phyloP scores from a whole-genome alignment of 2,888 invertebrate genomes.

The Himalopsyche kuldschensis region DNA sequence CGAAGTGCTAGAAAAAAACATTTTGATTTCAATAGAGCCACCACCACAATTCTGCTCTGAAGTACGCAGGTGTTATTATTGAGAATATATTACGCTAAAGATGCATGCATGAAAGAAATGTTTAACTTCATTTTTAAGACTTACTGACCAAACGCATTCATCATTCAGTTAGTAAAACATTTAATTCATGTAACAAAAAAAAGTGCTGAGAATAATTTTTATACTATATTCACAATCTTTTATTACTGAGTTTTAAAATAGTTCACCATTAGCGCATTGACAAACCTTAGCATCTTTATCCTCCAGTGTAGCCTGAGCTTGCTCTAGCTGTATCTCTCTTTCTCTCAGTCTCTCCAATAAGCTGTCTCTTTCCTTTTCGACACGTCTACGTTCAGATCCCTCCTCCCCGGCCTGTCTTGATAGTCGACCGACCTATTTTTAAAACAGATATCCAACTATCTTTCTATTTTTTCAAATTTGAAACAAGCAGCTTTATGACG shows the following conservation, averaged over 20 bases:
- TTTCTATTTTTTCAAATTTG: too few relatives aligned
- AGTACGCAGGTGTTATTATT: too few relatives aligned
- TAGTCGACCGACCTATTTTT: conserved; percentile 68
- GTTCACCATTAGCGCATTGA: not conserved
- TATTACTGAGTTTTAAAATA: not conserved
- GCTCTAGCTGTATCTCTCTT: conserved; percentile 68
- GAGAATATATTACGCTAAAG: not conserved
- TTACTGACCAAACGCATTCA: not conserved
- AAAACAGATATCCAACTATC: too few relatives aligned
- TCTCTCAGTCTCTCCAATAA: conserved; percentile 66
- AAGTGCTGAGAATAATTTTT: not conserved
- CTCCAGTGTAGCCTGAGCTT: conserved; percentile 64
- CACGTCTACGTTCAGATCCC: conserved; percentile 76
- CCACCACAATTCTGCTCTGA: too few relatives aligned
- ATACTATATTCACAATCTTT: not conserved
- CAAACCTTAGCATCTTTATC: conserved; percentile 71
- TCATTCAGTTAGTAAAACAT: not conserved
- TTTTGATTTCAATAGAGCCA: too few relatives aligned
- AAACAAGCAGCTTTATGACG: too few relatives aligned
- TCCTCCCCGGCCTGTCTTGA: conserved; percentile 85
- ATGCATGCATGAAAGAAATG: not conserved
- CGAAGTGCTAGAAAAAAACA: too few relatives aligned
- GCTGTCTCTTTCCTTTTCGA: conserved; percentile 69
- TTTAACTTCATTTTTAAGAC: not conserved
- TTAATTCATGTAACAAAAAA: not conserved